Percentiles rank a stretch among this genome's conserved stretches.
Conservation (phyloP, 2,113 vertebrate genomes). For the Bothrops jararaca region DNA sequence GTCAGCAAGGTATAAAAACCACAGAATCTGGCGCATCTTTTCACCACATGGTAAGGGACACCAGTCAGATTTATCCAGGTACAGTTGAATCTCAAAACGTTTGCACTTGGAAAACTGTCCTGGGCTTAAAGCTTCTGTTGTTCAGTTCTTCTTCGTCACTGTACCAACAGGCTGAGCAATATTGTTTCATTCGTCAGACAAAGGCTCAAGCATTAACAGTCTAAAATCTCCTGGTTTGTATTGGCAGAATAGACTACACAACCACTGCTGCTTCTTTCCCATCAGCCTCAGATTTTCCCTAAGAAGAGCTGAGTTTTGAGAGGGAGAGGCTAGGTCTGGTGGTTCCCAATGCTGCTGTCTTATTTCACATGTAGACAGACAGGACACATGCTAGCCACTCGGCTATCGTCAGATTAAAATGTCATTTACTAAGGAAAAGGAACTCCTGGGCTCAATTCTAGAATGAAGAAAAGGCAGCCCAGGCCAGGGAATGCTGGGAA, state of each 20-base stretch:
- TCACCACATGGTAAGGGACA: not conserved
- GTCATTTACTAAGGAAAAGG: slow-evolving; percentile 6
- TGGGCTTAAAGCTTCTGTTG: not conserved
- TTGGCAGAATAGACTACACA: not conserved
- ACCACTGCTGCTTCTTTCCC: not conserved
- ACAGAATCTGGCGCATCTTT: not conserved
- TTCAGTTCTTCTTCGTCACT: not conserved
- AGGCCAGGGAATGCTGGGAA: slow-evolving; percentile 50
- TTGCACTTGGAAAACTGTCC: not conserved
- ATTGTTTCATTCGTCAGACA: not conserved
- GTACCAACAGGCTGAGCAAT: not conserved
- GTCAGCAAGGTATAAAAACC: not conserved
- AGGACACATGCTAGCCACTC: not conserved
- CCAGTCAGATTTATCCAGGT: not conserved
- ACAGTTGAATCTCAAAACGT: not conserved
- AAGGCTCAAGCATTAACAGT: slow-evolving; percentile 4
- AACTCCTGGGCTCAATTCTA: slow-evolving; percentile 17
- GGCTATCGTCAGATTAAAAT: not conserved
- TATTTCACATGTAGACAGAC: not conserved
- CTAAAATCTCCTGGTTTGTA: not conserved
- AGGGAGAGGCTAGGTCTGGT: not conserved
- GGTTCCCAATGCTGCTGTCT: not conserved
- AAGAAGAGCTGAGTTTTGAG: fast-evolving
- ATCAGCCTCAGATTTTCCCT: not conserved
- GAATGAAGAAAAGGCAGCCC: slow-evolving; percentile 35